Conservation (phyloP, 2,888 invertebrate genomes). For the Pristionchus entomophagus region DNA sequence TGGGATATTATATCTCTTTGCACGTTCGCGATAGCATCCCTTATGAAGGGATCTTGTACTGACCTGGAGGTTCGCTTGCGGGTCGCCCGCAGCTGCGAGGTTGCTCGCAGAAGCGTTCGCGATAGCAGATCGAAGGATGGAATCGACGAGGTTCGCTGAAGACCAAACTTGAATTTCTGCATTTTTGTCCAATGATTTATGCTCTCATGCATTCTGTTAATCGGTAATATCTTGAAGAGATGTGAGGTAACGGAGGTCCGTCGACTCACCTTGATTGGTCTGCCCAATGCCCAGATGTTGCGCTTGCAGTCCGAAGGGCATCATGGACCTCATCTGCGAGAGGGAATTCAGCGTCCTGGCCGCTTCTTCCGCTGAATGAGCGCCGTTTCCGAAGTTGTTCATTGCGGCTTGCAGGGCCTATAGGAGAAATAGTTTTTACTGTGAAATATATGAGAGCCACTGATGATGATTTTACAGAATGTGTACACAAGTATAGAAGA, state of each 20-base stretch:
- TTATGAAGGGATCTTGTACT: background rate
- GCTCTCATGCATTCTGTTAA: background rate
- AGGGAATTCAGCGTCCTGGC: slow-evolving; percentile 15
- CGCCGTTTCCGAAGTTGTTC: background rate
- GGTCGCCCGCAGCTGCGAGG: background rate
- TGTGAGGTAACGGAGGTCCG: too few relatives aligned
- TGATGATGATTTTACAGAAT: too few relatives aligned
- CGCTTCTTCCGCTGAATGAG: background rate
- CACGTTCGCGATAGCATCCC: too few relatives aligned
- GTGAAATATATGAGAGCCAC: background rate
- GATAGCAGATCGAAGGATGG: background rate
- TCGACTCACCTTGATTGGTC: slow-evolving; percentile 11
- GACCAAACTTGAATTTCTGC: background rate
- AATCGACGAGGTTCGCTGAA: slow-evolving; percentile 28
- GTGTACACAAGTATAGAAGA: too few relatives aligned
- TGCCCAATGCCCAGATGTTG: background rate
- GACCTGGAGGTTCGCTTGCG: background rate
- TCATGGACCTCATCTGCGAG: background rate
- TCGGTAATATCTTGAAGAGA: background rate
- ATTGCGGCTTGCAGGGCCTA: slow-evolving; percentile 28
- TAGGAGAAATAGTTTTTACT: background rate
- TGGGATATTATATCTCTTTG: too few relatives aligned
- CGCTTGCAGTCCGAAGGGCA: slow-evolving; percentile 36
- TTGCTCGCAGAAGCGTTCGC: background rate
- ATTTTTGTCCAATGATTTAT: background rate